Evolutionary conservation across 2,888 invertebrate species (phyloP).

Genomic region (Achlya flavicornis): DNA sequence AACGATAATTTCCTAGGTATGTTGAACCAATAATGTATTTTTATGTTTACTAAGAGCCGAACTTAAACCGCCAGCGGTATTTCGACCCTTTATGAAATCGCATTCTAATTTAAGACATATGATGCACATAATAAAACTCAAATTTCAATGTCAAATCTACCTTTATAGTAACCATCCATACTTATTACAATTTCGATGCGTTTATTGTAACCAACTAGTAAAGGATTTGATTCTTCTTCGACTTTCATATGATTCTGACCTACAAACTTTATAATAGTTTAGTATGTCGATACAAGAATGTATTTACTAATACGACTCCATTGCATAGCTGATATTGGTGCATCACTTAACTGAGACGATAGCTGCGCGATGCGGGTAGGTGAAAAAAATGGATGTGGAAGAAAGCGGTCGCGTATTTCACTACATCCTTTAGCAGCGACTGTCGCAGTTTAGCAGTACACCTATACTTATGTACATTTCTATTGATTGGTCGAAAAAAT

Average conservation of each 20-base stretch:
- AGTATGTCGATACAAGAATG: background rate
- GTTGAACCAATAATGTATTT: background rate
- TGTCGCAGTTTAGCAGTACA: too few relatives aligned
- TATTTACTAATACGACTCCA: background rate
- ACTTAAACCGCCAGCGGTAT: background rate
- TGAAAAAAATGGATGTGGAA: too few relatives aligned
- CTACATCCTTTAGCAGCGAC: too few relatives aligned
- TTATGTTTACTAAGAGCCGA: background rate
- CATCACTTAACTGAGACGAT: background rate
- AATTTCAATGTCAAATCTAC: too few relatives aligned
- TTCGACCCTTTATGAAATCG: too few relatives aligned
- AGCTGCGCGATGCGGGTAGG: background rate
- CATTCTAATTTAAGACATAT: too few relatives aligned
- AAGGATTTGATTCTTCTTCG: background rate
- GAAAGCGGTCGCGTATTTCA: too few relatives aligned
- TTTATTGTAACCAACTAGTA: background rate
- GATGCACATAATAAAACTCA: too few relatives aligned
- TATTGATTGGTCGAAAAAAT: constrained; percentile 3
- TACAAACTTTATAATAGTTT: background rate
- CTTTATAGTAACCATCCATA: background rate
- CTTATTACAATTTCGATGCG: background rate
- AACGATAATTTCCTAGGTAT: too few relatives aligned
- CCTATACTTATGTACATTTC: background rate
- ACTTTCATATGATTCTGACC: background rate
- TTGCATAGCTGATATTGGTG: background rate